Conservation (phyloP, 2,888 invertebrate genomes). For the Dynastes tityus region DNA sequence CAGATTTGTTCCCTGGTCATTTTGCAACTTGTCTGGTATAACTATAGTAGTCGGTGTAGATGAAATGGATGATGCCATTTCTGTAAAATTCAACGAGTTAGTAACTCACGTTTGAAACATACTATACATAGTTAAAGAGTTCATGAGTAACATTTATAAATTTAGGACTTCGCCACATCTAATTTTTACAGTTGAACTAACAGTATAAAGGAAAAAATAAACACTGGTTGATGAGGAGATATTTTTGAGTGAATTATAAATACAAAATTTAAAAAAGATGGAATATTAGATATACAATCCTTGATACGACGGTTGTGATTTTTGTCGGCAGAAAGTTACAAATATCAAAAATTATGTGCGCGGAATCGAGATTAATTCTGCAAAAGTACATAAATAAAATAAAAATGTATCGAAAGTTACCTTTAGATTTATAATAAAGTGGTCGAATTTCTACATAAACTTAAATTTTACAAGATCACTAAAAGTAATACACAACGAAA, state of each 20-base stretch:
- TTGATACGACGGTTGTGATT: conserved; percentile 57
- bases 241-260: not conserved
- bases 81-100: conserved; percentile 60
- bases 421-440: conserved; percentile 54
- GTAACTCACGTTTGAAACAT: conserved; percentile 55
- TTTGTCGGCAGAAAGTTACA: conserved; percentile 54
- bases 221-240: not conserved
- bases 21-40: conserved; percentile 43
- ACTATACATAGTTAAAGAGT: conserved; percentile 53
- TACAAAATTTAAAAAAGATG: conserved; percentile 50
- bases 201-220: conserved; percentile 39
- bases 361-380: conserved; percentile 19
- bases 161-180: conserved; percentile 22
- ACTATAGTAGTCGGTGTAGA: conserved; percentile 50
- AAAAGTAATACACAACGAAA: conserved; percentile 61
- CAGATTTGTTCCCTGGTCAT: conserved; percentile 47
- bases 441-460: conserved; percentile 57
- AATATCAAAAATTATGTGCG: conserved; percentile 47
- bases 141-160: conserved; percentile 43
- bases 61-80: conserved; percentile 61
- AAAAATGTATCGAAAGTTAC: conserved; percentile 60
- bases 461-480: conserved; percentile 64
- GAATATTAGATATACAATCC: conserved; percentile 53
- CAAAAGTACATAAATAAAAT: conserved; percentile 54
- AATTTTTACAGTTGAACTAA: conserved; percentile 4